phyloP scores from a whole-genome alignment of 2,797 vertebrate genomes.

The Crenichthys baileyi region DNA sequence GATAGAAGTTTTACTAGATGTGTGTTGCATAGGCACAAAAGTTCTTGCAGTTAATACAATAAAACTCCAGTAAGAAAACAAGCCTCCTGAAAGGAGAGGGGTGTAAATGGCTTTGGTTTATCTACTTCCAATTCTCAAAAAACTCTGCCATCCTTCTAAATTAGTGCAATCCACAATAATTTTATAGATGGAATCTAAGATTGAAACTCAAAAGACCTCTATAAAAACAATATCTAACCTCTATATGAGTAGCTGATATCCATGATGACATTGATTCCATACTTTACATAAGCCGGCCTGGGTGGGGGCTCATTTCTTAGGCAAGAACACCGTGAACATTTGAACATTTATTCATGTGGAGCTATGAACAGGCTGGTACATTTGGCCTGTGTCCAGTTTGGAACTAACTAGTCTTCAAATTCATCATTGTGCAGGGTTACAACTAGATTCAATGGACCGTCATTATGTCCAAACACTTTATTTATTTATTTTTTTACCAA shows the following conservation, averaged over 20 bases:
- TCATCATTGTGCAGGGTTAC: too few relatives aligned
- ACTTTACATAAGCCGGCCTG: neutral
- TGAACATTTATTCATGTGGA: neutral
- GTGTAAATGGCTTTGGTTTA: neutral
- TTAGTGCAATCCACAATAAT: neutral
- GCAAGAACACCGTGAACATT: too few relatives aligned
- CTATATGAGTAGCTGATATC: neutral
- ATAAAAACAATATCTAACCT: neutral
- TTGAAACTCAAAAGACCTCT: neutral
- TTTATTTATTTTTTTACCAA: too few relatives aligned
- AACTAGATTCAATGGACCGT: too few relatives aligned
- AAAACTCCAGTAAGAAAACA: neutral
- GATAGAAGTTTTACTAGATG: too few relatives aligned
- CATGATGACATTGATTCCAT: neutral
- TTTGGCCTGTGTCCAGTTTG: neutral
- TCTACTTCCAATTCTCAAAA: neutral
- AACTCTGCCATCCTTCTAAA: neutral
- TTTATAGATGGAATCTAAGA: neutral
- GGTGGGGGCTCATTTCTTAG: too few relatives aligned
- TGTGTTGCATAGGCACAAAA: neutral
- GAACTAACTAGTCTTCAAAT: neutral
- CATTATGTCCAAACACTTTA: too few relatives aligned
- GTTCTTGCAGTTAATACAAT: neutral
- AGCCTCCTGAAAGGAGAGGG: neutral
- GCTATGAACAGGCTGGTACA: neutral